Base-by-base conservation (phyloP, 1,140 invertebrate species). In the Aplysia californica region DNA sequence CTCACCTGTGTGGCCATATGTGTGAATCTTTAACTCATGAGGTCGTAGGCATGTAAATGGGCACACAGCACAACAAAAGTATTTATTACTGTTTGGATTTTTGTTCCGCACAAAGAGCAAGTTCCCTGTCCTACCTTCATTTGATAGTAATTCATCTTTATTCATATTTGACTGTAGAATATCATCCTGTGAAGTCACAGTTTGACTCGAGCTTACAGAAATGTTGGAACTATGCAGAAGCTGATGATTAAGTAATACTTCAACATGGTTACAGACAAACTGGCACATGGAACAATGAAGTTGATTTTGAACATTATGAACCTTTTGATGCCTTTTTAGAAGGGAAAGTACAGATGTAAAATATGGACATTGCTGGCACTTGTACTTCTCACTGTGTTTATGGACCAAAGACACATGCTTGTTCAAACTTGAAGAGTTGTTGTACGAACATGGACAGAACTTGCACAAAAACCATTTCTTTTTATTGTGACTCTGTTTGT, bases 11-110 rank as follows among this genome's bases (percentile, higher is more conserved):
- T 65, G 61, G 5, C 35, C 21, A 36, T 33, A 35, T 35, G 61
- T 65, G 20, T 65, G 61, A 3, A 65, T 65, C 39, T 65, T 65
- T 21, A 65, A 36, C 39, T 65, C 61, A 21, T 65, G 33, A 36
- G 61, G 31, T 35, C 61, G 61, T 36, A 65, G 39, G 39, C 61
- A 65, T 36, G 61, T 36, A 65, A 65, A 65, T 15, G 35, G 33
- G 23, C 61, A 65, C 1, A 65, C 31, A 20, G 61, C 35, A 35
- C 61, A 65, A 3, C 35, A 65, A 36, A n/a, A 65, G 23, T 36
- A 20, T 65, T 1, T n/a, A 21, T 65, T n/a, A 20, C 5, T 1
- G 5, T 21, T 35, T 35, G 31, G 61, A 4, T 35, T n/a, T 65
- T 0, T 35, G 1, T n/a, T n/a, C n/a, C n/a, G n/a, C n/a, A n/a